Evolutionary conservation across 2,797 vertebrate genomes (phyloP), one percentile per base, ranked within the genome.

Genomic region (Oreortyx pictus): DNA sequence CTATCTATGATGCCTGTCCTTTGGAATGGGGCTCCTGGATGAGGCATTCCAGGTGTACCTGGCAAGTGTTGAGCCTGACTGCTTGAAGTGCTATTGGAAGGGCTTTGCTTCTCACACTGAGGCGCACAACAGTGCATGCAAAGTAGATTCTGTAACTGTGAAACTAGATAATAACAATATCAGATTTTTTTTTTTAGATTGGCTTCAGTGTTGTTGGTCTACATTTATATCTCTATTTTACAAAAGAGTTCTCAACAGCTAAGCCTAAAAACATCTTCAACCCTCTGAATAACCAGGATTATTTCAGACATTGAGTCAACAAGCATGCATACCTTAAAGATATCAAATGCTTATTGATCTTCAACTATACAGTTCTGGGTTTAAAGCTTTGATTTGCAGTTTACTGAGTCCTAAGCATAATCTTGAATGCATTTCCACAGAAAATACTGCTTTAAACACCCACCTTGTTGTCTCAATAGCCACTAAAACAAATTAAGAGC

Each of bases 381-480:
- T 64, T 79, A 80, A 75, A 37, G 46, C 47, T 68, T 85, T 89
- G 5, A 37, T 71, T 68, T 47, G 18, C 35, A 76, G 14, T 60
- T 73, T 78, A 88, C 27, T 44, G 11, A 74, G 22, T 61, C 14
- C 44, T 49, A 74, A 75, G 66, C 52, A 56, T 61, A 71, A 71
- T 54, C n/a, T 50, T 60, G 6, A 74, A 52, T 66, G 11, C 41
- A 74, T 49, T 93, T 92, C 43, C 44, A 71, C 41, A 67, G 52
- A 76, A 88, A 77, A 50, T 9, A 61, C 23, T 54, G 17, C n/a
- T 82, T 88, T 77, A 86, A 90, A 67, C 15, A 47, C 68, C 16
- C 14, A 1, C 14, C 19, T 81, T 86, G 41, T 60, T 75, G 73
- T 60, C 17, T 78, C 9, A 43, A 8, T 29, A 49, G 29, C 41